Conservation (phyloP, 2,797 vertebrate species). For the Hapalemur alaotrensis region DNA sequence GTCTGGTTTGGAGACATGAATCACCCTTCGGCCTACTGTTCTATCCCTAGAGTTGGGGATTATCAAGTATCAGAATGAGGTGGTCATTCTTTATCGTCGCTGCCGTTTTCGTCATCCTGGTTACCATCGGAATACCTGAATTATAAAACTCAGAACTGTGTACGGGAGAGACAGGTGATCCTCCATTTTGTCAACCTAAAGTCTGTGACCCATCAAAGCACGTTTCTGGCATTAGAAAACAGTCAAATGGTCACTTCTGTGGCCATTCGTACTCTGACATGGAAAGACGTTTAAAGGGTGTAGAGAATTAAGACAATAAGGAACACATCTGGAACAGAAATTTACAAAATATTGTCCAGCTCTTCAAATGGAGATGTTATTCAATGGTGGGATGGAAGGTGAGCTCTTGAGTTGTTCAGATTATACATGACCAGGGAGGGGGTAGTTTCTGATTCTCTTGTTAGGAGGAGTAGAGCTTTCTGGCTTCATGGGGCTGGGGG, state of each 20-base stretch:
- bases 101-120: background rate
- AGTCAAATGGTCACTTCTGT: background rate
- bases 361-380: slow-evolving; percentile 15
- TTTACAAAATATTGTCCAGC: background rate
- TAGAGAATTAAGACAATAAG: slow-evolving; percentile 28
- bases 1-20: background rate
- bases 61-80: background rate
- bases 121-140: background rate
- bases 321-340: background rate
- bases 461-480: background rate
- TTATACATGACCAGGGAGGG: background rate
- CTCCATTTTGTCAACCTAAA: background rate
- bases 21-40: background rate
- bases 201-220: background rate
- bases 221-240: background rate
- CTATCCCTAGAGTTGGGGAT: background rate
- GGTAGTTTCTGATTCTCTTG: background rate
- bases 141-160: background rate
- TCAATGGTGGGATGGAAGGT: background rate
- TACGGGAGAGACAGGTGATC: background rate
- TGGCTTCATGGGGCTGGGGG: background rate
- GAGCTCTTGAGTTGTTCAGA: background rate
- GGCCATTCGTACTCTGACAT: background rate
- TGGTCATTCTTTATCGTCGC: background rate
- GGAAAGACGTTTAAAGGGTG: background rate